A percentile compares a stretch with the other conserved stretches of the same genome.
These are phyloP conservation scores for Ovis canadensis DNA, from an alignment of 2,113 vertebrate genomes.

Conservation along the genomic window DNA sequence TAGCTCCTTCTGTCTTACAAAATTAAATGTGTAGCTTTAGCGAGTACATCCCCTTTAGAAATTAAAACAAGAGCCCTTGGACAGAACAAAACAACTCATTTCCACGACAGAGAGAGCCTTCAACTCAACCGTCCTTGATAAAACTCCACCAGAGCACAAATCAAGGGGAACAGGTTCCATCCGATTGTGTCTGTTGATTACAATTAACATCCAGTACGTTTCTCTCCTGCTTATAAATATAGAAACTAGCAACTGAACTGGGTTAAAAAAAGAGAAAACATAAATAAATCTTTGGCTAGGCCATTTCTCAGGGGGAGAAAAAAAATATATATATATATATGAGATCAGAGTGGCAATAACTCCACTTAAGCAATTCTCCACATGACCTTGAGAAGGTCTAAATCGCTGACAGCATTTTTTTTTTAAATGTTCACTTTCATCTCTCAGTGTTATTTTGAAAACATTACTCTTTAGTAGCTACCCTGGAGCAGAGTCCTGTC, in stretches of 20 bases:
- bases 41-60: not conserved
- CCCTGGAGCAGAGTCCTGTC: constrained; percentile 15
- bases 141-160: not conserved
- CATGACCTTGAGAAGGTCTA: constrained; percentile 24
- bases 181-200: accelerated
- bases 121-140: not conserved
- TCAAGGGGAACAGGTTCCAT: not conserved
- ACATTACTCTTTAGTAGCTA: constrained; percentile 5
- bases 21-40: not conserved
- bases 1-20: not conserved
- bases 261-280: not conserved
- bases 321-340: not conserved
- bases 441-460: constrained; percentile 59
- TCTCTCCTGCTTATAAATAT: not conserved
- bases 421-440: constrained; percentile 32
- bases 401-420: not conserved
- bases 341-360: not conserved
- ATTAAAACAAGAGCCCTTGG: not conserved
- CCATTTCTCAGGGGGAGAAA: not conserved
- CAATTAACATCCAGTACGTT: accelerated
- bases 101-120: accelerated
- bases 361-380: constrained; percentile 1
- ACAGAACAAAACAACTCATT: not conserved
- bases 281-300: not conserved
- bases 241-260: not conserved